Percentiles rank a stretch among this genome's conserved stretches.
Conservation (phyloP, 2,888 invertebrate genomes). For the Drosophila formosana region DNA sequence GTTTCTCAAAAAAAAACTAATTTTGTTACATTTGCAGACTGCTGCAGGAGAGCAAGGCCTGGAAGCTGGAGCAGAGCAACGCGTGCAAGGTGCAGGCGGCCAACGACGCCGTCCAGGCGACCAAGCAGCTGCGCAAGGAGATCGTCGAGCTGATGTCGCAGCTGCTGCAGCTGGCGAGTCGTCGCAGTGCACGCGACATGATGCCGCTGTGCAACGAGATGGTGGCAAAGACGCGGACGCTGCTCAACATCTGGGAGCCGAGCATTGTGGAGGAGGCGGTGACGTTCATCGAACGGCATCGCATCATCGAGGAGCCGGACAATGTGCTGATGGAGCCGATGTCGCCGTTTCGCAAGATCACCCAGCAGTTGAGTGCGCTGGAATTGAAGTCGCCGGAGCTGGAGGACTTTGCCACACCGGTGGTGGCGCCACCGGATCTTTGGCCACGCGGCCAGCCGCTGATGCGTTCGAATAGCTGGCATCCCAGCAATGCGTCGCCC, state of each 20-base stretch:
- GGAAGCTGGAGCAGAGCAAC: constrained; percentile 88
- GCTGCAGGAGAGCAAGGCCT: constrained; percentile 92
- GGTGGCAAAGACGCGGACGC: constrained; percentile 91
- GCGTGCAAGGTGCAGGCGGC: constrained; percentile 92
- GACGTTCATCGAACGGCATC: constrained; percentile 91
- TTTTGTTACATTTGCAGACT: constrained; percentile 86
- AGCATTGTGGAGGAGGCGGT: constrained; percentile 94
- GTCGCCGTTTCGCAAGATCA: constrained; percentile 91
- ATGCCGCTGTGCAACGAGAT: constrained; percentile 91
- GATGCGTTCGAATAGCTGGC: constrained; percentile 82
- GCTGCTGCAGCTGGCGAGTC: constrained; percentile 90
- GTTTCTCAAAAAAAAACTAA: too few relatives aligned
- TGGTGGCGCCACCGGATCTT: constrained; percentile 88
- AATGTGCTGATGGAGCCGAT: constrained; percentile 86
- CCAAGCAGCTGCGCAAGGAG: constrained; percentile 91
- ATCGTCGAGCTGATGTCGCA: constrained; percentile 92
- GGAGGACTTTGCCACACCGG: constrained; percentile 90
- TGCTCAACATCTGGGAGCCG: constrained; percentile 94
- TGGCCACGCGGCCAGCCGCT: constrained; percentile 86
- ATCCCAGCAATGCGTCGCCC: constrained; percentile 75
- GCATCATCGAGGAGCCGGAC: constrained; percentile 85
- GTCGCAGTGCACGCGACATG: constrained; percentile 91
- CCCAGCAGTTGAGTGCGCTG: constrained; percentile 90
- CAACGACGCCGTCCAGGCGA: constrained; percentile 92
- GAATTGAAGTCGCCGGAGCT: constrained; percentile 90